Conservation (phyloP, 1,140 invertebrate genomes). For the Oscheius sp. region DNA sequence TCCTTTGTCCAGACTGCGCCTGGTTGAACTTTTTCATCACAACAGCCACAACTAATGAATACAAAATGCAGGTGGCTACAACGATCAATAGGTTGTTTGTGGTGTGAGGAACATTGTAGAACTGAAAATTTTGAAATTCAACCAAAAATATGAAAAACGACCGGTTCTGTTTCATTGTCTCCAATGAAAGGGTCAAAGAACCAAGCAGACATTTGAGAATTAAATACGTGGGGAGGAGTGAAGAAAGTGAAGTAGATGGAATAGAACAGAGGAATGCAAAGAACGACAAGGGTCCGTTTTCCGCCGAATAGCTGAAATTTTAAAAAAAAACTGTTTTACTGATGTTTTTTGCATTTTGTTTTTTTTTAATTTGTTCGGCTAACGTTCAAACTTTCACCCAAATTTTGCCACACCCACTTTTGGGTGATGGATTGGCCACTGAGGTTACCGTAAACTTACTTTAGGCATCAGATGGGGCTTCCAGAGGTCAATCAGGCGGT, state of each 20-base stretch:
- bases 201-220: constrained; percentile 24
- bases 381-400: too few relatives aligned
- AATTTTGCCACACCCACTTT: too few relatives aligned
- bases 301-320: constrained; percentile 23
- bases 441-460: too few relatives aligned
- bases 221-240: constrained; percentile 32
- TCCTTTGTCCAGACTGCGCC: background rate
- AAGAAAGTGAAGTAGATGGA: constrained; percentile 31
- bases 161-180: background rate
- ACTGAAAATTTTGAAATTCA: constrained; percentile 28
- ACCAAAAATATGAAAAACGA: background rate
- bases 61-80: constrained; percentile 24
- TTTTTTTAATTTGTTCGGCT: too few relatives aligned
- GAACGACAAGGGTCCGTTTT: constrained; percentile 9
- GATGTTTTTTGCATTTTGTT: too few relatives aligned
- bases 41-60: constrained; percentile 15
- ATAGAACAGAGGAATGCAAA: constrained; percentile 21
- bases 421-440: too few relatives aligned
- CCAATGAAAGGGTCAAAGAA: constrained; percentile 38
- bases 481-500: constrained; percentile 16
- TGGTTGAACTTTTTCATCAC: constrained; percentile 12
- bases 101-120: constrained; percentile 25
- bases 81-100: constrained; percentile 27
- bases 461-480: background rate
- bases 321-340: too few relatives aligned